Conservation (phyloP, 2,888 invertebrate species). For the Chalcis sispes region DNA sequence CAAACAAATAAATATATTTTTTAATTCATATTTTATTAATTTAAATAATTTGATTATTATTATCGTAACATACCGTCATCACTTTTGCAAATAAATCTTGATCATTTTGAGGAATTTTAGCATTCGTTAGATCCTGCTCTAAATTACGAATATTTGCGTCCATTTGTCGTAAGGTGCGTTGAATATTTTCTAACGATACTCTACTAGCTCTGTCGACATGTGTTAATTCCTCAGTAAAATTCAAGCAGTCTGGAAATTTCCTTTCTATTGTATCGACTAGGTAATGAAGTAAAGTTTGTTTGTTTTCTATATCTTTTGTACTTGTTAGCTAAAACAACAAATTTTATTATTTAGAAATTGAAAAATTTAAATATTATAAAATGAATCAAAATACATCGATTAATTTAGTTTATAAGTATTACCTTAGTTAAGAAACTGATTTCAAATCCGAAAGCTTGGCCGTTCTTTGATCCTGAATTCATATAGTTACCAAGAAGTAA, state of each 20-base stretch:
- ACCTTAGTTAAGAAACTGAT: slow-evolving; percentile 97
- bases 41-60: slow-evolving; percentile 4
- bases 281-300: slow-evolving; percentile 94
- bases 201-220: slow-evolving; percentile 94
- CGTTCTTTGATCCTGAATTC: slow-evolving; percentile 96
- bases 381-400: too few species aligned
- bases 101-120: slow-evolving; percentile 86
- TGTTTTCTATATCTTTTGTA: slow-evolving; percentile 96
- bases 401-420: slow-evolving; percentile 57
- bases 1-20: slow-evolving; percentile 5
- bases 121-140: slow-evolving; percentile 93
- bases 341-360: slow-evolving; percentile 5
- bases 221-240: slow-evolving; percentile 90
- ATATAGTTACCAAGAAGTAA: slow-evolving; percentile 96
- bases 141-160: slow-evolving; percentile 90
- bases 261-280: slow-evolving; percentile 91
- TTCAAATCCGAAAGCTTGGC: slow-evolving; percentile 96
- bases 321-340: slow-evolving; percentile 81
- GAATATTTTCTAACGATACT: slow-evolving; percentile 88
- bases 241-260: slow-evolving; percentile 90
- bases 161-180: slow-evolving; percentile 90
- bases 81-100: slow-evolving; percentile 91
- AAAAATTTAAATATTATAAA: not conserved
- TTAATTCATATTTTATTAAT: not conserved
- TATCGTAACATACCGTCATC: slow-evolving; percentile 85